Conservation (phyloP, 2,113 vertebrate species). For the Manacus vitellinus region DNA sequence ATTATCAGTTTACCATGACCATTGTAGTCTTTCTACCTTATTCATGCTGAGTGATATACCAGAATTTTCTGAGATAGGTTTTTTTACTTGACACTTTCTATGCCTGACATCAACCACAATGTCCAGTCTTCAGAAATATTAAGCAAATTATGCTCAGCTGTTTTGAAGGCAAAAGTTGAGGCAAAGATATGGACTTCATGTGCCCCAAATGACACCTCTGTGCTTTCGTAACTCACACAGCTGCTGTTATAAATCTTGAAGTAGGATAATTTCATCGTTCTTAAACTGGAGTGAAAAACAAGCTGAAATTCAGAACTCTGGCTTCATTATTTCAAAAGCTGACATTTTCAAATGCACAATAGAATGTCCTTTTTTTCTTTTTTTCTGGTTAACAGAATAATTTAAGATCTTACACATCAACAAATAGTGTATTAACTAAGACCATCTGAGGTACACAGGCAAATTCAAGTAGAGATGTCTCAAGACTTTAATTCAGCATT, state of each 20-base stretch:
- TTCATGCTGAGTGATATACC: background rate
- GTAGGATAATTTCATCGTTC: background rate
- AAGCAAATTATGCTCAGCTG: background rate
- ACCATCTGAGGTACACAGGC: background rate
- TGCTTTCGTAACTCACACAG: background rate
- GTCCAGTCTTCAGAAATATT: background rate
- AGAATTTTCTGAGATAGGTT: background rate
- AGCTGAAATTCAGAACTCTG: background rate
- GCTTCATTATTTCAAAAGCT: conserved; percentile 8
- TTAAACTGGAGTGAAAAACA: background rate
- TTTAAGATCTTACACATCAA: background rate
- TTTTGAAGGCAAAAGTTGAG: background rate
- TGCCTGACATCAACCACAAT: background rate
- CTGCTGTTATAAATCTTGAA: conserved; percentile 26
- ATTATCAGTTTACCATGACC: background rate
- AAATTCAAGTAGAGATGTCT: background rate
- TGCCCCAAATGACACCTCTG: background rate
- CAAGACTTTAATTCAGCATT: background rate
- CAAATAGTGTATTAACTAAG: background rate
- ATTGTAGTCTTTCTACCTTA: background rate
- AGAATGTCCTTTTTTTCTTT: background rate
- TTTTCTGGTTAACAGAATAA: background rate
- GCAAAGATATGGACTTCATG: background rate
- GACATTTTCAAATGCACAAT: conserved; percentile 28
- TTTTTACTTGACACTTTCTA: background rate